These are phyloP conservation scores for Drosophila mercatorum DNA, from an alignment of 2,888 invertebrate species.

Conservation along the genomic window DNA sequence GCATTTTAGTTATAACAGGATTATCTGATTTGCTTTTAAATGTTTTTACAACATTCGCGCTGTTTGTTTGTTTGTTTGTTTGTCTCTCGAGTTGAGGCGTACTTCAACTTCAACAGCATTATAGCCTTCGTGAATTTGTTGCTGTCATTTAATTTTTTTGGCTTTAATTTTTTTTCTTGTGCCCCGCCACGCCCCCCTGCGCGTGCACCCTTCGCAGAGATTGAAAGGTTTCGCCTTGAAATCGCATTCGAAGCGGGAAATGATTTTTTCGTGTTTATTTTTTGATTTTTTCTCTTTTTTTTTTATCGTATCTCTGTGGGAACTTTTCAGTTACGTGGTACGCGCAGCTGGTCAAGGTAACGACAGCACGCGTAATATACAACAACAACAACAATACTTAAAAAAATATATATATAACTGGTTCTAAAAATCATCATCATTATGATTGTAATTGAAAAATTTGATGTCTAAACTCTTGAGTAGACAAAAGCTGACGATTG, in stretches of 20 bases:
- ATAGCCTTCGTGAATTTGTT: slow-evolving; percentile 42
- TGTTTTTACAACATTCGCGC: slow-evolving; percentile 23
- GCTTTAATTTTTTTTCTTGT: slow-evolving; percentile 6
- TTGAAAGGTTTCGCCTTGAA: slow-evolving; percentile 74
- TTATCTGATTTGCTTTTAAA: slow-evolving; percentile 14
- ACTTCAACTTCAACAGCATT: slow-evolving; percentile 37
- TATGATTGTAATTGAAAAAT: slow-evolving; percentile 37
- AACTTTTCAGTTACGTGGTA: slow-evolving; percentile 58
- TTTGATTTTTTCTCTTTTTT: slow-evolving; percentile 30
- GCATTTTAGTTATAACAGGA: slow-evolving; percentile 2
- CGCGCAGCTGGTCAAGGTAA: slow-evolving; percentile 60
- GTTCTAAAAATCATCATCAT: slow-evolving; percentile 63
- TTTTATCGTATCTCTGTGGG: slow-evolving; percentile 48
- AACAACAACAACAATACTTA: slow-evolving; percentile 4
- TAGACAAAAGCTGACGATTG: slow-evolving; percentile 7
- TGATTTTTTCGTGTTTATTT: slow-evolving; percentile 47
- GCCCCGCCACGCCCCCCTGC: slow-evolving; percentile 25
- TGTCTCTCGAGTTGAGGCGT: slow-evolving; percentile 30
- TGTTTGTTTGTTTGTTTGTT: slow-evolving; percentile 37
- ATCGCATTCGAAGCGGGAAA: slow-evolving; percentile 74
- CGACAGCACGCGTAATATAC: slow-evolving; percentile 25
- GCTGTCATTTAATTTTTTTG: slow-evolving; percentile 20
- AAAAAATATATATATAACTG: slow-evolving; percentile 12
- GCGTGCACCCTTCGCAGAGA: slow-evolving; percentile 62
- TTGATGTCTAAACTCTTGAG: slow-evolving; percentile 25